Evolutionary conservation across 2,797 vertebrate species (phyloP).

Genomic region (Phataginus tetradactyla): DNA sequence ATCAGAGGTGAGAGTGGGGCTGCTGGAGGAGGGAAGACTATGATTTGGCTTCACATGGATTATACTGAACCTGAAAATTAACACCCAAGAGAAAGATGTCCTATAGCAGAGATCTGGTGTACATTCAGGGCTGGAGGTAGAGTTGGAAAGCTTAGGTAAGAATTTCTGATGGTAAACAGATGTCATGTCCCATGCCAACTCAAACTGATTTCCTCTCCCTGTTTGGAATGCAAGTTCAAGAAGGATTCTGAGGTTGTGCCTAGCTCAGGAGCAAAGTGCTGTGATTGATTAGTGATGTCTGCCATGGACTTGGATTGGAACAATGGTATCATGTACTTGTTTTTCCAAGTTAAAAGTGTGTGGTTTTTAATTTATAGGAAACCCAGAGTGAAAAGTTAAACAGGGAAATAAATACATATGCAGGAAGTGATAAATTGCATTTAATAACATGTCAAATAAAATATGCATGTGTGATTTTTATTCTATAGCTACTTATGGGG

Average conservation of each 20-base stretch:
- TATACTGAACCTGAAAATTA: background rate
- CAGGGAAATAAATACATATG: background rate
- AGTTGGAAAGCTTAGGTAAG: slow-evolving; percentile 25
- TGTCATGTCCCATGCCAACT: background rate
- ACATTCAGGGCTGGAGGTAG: background rate
- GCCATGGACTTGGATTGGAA: background rate
- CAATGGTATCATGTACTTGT: background rate
- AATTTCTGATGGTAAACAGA: slow-evolving; percentile 21
- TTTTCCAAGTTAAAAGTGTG: slow-evolving; percentile 4
- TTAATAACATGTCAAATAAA: slow-evolving; percentile 43
- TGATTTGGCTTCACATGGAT: background rate
- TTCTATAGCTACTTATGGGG: background rate
- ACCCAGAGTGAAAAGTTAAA: background rate
- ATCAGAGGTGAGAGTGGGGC: background rate
- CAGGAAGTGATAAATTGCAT: background rate
- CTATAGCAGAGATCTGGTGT: background rate
- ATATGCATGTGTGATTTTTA: background rate
- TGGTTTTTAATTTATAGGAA: background rate
- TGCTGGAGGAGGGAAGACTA: background rate
- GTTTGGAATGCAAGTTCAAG: background rate
- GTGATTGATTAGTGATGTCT: slow-evolving; percentile 48
- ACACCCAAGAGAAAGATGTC: background rate
- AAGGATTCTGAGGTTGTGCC: background rate
- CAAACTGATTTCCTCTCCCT: background rate
- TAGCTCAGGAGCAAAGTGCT: background rate